These are phyloP conservation scores for Euwallacea similis DNA, from an alignment of 1,140 invertebrate genomes.

Conservation along the genomic window DNA sequence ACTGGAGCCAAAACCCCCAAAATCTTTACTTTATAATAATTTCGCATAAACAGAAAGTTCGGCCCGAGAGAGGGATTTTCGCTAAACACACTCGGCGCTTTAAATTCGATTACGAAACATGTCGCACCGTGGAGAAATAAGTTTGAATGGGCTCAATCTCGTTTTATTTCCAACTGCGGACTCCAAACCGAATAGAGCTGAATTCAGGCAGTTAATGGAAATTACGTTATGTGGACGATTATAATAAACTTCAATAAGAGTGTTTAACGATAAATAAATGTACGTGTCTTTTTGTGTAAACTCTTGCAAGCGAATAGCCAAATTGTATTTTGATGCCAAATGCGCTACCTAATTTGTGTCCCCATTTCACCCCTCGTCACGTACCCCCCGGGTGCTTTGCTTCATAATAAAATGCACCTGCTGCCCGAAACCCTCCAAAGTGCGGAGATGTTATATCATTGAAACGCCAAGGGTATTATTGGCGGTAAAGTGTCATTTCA, in stretches of 20 bases:
- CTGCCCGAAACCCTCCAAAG: not conserved
- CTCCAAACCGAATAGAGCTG: not conserved
- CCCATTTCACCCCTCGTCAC: not conserved
- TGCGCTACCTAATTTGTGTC: not conserved
- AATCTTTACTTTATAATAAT: too few relatives aligned
- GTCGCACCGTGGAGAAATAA: conserved; percentile 12
- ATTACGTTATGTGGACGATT: not conserved
- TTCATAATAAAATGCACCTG: conserved; percentile 4
- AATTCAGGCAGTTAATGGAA: conserved; percentile 3
- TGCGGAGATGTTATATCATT: not conserved
- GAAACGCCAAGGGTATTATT: not conserved
- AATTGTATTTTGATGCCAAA: too few relatives aligned
- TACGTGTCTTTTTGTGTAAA: too few relatives aligned
- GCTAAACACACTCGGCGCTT: conserved; percentile 13
- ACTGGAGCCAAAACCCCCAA: too few relatives aligned
- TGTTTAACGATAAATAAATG: too few relatives aligned
- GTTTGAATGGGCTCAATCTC: conserved; percentile 16
- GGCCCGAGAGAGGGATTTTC: not conserved
- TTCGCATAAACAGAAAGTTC: too few relatives aligned
- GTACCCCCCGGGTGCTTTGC: not conserved
- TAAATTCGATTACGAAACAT: conserved; percentile 13
- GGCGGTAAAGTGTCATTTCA: not conserved
- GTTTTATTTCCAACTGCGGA: conserved; percentile 6
- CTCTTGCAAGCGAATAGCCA: too few relatives aligned
- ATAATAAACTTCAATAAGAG: too few relatives aligned